Evolutionary conservation across 1,140 invertebrate genomes (phyloP).

Genomic region (Dufourea novaeangliae): DNA sequence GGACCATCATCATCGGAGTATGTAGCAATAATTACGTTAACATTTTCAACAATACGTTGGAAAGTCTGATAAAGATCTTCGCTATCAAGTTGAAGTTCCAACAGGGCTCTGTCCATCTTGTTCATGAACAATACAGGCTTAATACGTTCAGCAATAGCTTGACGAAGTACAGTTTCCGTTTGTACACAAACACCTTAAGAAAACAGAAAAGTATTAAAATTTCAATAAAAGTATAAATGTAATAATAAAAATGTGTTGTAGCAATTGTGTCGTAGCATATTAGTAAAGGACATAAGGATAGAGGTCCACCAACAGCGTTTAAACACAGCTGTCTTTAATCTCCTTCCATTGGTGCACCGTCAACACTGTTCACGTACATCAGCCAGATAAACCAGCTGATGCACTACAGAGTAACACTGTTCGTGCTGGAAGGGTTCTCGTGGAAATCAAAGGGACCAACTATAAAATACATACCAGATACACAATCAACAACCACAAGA

Average conservation of each 20-base stretch:
- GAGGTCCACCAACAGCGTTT: constrained; percentile 85
- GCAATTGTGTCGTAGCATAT: constrained; percentile 81
- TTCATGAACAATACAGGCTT: constrained; percentile 99
- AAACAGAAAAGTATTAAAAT: constrained; percentile 24
- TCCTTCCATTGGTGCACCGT: constrained; percentile 82
- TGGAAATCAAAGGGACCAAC: background rate
- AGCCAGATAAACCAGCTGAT: constrained; percentile 62
- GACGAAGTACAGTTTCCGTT: constrained; percentile 99
- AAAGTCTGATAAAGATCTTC: constrained; percentile 99
- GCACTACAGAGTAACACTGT: constrained; percentile 80
- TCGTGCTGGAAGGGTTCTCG: constrained; percentile 79
- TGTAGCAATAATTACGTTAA: constrained; percentile 99
- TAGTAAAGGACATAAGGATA: constrained; percentile 85
- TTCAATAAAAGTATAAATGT: background rate
- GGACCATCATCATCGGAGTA: constrained; percentile 98
- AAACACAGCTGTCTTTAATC: constrained; percentile 74
- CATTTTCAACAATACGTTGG: constrained; percentile 99
- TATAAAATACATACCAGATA: constrained; percentile 89
- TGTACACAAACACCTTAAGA: constrained; percentile 98
- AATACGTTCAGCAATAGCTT: constrained; percentile 99
- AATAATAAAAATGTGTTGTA: constrained; percentile 56
- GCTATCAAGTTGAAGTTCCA: constrained; percentile 96
- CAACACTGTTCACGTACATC: constrained; percentile 76
- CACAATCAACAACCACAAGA: constrained; percentile 99
- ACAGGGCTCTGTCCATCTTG: constrained; percentile 99